Percentiles rank a stretch among this genome's conserved stretches.
These are phyloP conservation scores for Ciconia nigra DNA, from an alignment of 2,797 vertebrate genomes.

Conservation along the genomic window DNA sequence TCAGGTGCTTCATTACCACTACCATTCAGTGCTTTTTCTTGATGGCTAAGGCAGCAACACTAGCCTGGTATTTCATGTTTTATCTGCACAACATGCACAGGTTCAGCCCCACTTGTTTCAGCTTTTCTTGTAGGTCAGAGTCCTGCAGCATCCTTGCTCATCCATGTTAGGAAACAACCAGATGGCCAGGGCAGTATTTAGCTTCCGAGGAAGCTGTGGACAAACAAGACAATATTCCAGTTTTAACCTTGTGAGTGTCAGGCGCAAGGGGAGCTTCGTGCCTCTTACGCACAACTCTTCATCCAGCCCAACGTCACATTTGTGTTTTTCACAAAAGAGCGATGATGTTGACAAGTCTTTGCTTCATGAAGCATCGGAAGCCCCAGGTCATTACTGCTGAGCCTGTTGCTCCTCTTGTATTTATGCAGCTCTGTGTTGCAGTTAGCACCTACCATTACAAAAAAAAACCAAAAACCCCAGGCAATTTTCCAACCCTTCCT, in stretches of 20 bases:
- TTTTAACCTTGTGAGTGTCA: background rate
- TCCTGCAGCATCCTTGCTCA: background rate
- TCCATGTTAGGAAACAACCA: background rate
- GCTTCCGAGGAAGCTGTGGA: background rate
- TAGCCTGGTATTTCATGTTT: rapidly evolving
- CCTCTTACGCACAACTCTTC: background rate
- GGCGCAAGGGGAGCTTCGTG: rapidly evolving
- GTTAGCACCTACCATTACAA: background rate
- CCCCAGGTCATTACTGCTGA: background rate
- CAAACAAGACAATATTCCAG: background rate
- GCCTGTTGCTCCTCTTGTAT: background rate
- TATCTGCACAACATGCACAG: background rate
- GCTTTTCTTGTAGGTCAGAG: background rate
- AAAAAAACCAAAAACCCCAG: rapidly evolving
- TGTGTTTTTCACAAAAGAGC: background rate
- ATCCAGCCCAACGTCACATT: rapidly evolving
- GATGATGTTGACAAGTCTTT: background rate
- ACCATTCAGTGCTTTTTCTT: background rate
- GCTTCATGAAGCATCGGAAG: background rate
- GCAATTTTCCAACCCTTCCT: background rate
- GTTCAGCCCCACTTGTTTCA: background rate
- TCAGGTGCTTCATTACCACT: rapidly evolving
- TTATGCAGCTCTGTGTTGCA: background rate
- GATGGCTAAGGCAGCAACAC: background rate
- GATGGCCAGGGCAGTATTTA: rapidly evolving